Evolutionary conservation across 2,797 vertebrate genomes (phyloP).

Genomic region (Poecile montanus): DNA sequence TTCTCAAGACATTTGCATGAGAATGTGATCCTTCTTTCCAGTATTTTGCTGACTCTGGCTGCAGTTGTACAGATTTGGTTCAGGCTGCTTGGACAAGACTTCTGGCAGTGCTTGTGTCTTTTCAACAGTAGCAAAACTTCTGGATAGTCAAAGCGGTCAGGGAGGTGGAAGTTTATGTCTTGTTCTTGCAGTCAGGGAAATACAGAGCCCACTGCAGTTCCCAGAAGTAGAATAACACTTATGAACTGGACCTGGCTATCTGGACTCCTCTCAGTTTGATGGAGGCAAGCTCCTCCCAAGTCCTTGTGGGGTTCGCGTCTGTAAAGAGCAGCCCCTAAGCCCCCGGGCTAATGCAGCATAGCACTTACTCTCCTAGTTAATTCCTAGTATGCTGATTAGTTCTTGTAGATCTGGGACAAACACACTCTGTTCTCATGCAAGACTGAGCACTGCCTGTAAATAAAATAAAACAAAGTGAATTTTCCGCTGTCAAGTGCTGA

Average conservation of each 20-base stretch:
- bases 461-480: slow-evolving; percentile 4
- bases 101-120: not conserved
- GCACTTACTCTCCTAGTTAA: not conserved
- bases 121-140: not conserved
- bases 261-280: not conserved
- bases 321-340: not conserved
- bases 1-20: slow-evolving; percentile 17
- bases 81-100: not conserved
- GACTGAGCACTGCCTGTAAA: not conserved
- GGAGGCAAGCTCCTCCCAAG: not conserved
- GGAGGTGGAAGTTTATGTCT: not conserved
- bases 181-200: not conserved
- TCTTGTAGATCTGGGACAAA: slow-evolving; percentile 4
- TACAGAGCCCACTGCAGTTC: not conserved
- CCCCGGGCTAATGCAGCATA: not conserved
- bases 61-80: not conserved
- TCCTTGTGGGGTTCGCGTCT: not conserved
- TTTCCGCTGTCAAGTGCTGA: not conserved
- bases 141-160: not conserved
- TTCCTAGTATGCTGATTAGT: slow-evolving; percentile 24
- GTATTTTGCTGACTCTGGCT: not conserved
- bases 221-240: slow-evolving; percentile 10
- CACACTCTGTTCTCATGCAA: not conserved
- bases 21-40: not conserved
- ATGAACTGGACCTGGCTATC: not conserved